Conservation (phyloP, 2,888 invertebrate species). For the Thelaira solivaga region DNA sequence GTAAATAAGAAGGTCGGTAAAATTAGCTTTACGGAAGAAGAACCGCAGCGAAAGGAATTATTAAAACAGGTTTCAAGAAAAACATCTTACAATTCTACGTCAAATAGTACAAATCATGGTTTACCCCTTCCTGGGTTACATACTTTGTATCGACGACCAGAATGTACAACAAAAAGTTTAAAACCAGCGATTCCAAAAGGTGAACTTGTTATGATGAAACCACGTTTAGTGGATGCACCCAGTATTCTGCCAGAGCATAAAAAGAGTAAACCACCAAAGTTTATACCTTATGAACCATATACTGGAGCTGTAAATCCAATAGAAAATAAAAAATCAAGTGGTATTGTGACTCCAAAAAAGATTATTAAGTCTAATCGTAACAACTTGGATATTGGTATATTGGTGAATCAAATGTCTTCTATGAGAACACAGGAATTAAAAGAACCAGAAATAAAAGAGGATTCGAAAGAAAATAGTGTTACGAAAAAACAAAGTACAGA, state of each 20-base stretch:
- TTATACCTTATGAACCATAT: constrained; percentile 93
- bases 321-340: constrained; percentile 77
- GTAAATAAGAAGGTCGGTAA: background rate
- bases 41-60: background rate
- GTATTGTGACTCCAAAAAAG: constrained; percentile 59
- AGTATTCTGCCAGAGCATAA: constrained; percentile 68
- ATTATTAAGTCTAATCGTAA: constrained; percentile 75
- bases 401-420: constrained; percentile 85
- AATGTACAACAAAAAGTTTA: constrained; percentile 70
- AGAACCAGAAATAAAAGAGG: constrained; percentile 75
- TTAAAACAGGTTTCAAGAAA: constrained; percentile 42
- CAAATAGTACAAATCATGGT: constrained; percentile 46
- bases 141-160: constrained; percentile 70
- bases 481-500: constrained; percentile 67
- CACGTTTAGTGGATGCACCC: constrained; percentile 78
- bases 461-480: constrained; percentile 69
- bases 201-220: constrained; percentile 80
- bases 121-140: constrained; percentile 71
- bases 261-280: constrained; percentile 83
- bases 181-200: constrained; percentile 79
- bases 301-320: constrained; percentile 90
- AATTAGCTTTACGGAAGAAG: background rate
- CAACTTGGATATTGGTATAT: constrained; percentile 82
- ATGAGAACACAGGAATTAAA: constrained; percentile 82
- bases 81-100: constrained; percentile 47